Evolutionary conservation across 2,113 vertebrate species (phyloP), one percentile per base, ranked within the genome.

Genomic region (Pungitius pungitius): DNA sequence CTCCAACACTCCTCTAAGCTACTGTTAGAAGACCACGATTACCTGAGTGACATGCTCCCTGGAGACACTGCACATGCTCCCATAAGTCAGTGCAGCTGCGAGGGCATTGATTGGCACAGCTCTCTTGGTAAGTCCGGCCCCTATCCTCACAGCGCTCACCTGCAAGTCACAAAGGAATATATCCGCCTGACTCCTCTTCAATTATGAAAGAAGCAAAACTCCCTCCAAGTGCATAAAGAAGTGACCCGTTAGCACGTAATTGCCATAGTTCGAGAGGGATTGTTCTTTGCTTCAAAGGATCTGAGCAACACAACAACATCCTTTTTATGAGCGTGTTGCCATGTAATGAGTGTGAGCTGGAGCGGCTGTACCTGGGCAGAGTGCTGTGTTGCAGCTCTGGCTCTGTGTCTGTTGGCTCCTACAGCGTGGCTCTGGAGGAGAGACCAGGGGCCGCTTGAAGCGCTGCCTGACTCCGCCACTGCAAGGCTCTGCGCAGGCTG

Each of bases 31-130:
- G 11, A 35, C 8, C 24, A 12, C 20, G 3, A 17, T 12, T 77
- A 96, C 96, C 96, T 80, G 93, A 77, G 30, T 88, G 90, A 89
- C 96, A 97, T 18, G 78, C 70, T 61, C 95, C 94, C 74, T 95
- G 96, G 22, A 97, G 93, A 89, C 96, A 97, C 89, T 96, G 92
- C 20, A 95, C 94, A 0, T 94, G 95, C 4, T 94, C 93, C 96
- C 96, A 98, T 35, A 96, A 90, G 77, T 97, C 95, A 0, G 90
- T 35, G 55, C 96, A 98, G 78, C 93, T 94, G 1, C 94, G 92
- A 20, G 96, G 96, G 84, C 96, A 97, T 43, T 83, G 91, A 85
- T 96, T 96, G 85, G 96, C 96, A 43, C 96, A 97, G 77, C 63
- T 73, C 0, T 73, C 72, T 1, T 90, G 86, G 30, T 88, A 91